Percentiles rank a stretch among this genome's conserved stretches.
These are phyloP conservation scores for Sinelater perroti DNA, from an alignment of 2,888 invertebrate genomes.

Conservation along the genomic window DNA sequence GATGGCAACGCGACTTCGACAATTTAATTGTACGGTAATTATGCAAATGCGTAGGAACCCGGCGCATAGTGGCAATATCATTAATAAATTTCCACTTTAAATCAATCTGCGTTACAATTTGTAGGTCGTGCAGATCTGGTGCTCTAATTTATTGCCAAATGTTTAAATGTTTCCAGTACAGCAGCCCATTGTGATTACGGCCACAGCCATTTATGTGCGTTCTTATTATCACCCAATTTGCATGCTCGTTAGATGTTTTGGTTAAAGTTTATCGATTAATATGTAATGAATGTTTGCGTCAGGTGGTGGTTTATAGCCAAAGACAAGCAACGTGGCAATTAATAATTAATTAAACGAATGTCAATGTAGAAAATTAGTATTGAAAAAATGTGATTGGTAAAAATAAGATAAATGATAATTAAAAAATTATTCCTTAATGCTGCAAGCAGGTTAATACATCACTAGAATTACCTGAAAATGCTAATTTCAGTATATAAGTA, in stretches of 20 bases:
- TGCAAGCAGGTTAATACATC: too few relatives aligned
- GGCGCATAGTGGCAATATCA: constrained; percentile 1
- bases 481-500: too few relatives aligned
- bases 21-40: neutral
- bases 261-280: constrained; percentile 19
- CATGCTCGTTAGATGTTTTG: constrained; percentile 16
- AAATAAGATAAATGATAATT: too few relatives aligned
- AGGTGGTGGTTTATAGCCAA: too few relatives aligned
- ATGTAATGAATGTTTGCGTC: too few relatives aligned
- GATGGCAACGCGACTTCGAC: too few relatives aligned
- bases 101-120: constrained; percentile 14
- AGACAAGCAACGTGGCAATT: too few relatives aligned
- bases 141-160: constrained; percentile 10
- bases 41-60: neutral
- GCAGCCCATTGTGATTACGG: constrained; percentile 12
- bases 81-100: constrained; percentile 13
- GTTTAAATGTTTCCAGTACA: constrained; percentile 14
- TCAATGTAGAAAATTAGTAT: too few relatives aligned
- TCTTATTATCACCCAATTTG: constrained; percentile 22
- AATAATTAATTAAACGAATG: too few relatives aligned
- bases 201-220: constrained; percentile 8
- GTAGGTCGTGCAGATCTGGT: constrained; percentile 10
- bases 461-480: too few relatives aligned
- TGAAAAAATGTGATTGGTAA: too few relatives aligned
- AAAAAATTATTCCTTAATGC: too few relatives aligned